Base-by-base conservation (phyloP, 2,113 vertebrate species). In the Brachionichthys hirsutus region DNA sequence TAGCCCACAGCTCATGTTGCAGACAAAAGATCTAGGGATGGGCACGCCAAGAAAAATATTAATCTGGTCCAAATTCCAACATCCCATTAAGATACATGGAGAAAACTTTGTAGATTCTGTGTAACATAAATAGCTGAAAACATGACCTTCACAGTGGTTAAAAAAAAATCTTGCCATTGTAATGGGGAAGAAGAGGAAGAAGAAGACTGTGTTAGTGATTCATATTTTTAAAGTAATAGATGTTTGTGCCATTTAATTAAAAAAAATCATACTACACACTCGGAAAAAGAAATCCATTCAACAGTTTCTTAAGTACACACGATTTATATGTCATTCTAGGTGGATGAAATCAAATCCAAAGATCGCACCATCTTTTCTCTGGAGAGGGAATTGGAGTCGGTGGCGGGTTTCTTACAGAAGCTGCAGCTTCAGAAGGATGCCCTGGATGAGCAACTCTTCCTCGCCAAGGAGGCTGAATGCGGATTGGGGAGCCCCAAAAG, bases 321-420 rank as follows among this genome's bases (percentile, higher is more conserved):
- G n/a, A 30, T 30, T 34, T 50, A 13, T 61, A 15, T 0, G 16
- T 62, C 5, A 1, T 52, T 20, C 55, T 78, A 99, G 97, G 98
- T 99, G 91, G 97, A 99, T 15, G 96, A 99, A 89, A 98, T 99
- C 84, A 98, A 96, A 88, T 90, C 95, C 65, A 98, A 98, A 87
- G 95, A 99, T 81, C 94, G 96, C 75, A 96, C 95, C 57, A 94
- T 99, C 80, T 98, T 98, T 70, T 90, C 94, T 43, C 81, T 99
- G 92, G 98, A 99, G 85, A 98, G 95, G 72, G 98, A 99, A 38
- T 81, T 99, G 84, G 97, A 98, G 82, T 94, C 94, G 0, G 93
- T 96, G 12, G 61, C 94, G 0, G 94, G 95, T 45, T 95, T 93
- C n/a, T 79, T 96, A 19, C 96, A 98, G 90, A 97, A 94, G 82